These are phyloP conservation scores for Mixornis gularis DNA, from an alignment of 2,113 vertebrate species.

Conservation along the genomic window DNA sequence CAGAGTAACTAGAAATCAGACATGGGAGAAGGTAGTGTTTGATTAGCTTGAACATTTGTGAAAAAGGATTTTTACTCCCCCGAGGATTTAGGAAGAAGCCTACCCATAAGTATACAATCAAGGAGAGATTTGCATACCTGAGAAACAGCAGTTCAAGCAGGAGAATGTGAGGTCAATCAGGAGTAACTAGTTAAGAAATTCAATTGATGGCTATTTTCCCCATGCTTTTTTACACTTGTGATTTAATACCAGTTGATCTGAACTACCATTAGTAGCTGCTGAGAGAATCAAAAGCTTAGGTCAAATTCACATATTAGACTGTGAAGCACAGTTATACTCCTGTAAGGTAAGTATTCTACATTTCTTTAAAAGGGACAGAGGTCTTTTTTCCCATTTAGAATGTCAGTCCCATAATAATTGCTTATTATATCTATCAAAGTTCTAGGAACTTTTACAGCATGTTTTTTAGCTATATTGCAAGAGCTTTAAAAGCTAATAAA, in stretches of 20 bases:
- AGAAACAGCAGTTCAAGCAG: conserved; percentile 64
- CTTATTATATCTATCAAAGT: conserved; percentile 57
- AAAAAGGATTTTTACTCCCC: conserved; percentile 52
- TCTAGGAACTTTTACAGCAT: conserved; percentile 20
- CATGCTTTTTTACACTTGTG: conserved; percentile 57
- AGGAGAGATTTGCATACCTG: conserved; percentile 69
- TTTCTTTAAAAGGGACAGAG: conserved; percentile 62
- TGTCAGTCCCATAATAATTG: conserved; percentile 40
- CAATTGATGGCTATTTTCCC: conserved; percentile 62
- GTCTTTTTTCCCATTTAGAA: conserved; percentile 56
- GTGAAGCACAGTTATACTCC: conserved; percentile 51
- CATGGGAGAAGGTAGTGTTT: conserved; percentile 40
- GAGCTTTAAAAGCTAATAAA: conserved; percentile 47
- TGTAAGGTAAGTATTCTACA: conserved; percentile 57
- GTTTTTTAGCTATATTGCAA: conserved; percentile 25
- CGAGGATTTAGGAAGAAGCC: conserved; percentile 50
- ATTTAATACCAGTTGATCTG: conserved; percentile 68
- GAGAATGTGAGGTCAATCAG: conserved; percentile 70
- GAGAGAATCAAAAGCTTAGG: conserved; percentile 68
- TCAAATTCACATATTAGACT: conserved; percentile 57
- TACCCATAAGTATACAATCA: conserved; percentile 39
- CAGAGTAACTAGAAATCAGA: conserved; percentile 64
- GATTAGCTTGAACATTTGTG: conserved; percentile 55
- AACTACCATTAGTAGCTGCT: conserved; percentile 65
- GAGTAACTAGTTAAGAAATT: conserved; percentile 73